Conservation (phyloP, 2,888 invertebrate species). For the Pristionchus japonicus region DNA sequence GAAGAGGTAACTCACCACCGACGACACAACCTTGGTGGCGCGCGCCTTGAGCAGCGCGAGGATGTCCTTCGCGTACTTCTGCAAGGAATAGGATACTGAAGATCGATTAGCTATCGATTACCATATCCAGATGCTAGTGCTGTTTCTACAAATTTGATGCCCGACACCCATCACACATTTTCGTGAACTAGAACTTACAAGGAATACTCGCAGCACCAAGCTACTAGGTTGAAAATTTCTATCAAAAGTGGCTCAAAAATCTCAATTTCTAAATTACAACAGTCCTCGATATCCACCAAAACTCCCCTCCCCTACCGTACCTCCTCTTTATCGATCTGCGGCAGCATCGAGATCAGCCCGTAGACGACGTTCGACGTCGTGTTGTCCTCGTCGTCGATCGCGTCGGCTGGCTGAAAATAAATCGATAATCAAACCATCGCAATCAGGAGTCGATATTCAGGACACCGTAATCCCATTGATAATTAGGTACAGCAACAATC, state of each 20-base stretch:
- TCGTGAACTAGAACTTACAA: not conserved
- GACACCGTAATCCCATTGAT: too few relatives aligned
- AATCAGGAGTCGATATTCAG: too few relatives aligned
- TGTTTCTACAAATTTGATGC: too few relatives aligned
- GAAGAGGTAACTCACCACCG: not conserved
- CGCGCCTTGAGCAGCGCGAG: constrained; percentile 20
- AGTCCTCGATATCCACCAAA: not conserved
- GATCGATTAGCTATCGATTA: not conserved
- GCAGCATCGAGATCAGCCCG: constrained; percentile 46
- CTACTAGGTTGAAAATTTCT: not conserved
- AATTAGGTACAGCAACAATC: too few relatives aligned
- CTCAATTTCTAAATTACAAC: not conserved
- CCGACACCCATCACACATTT: not conserved
- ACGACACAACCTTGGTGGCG: constrained; percentile 13
- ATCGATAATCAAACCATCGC: not conserved
- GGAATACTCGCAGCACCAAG: not conserved
- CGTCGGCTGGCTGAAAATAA: constrained; percentile 59
- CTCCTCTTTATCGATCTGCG: constrained; percentile 37
- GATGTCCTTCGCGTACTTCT: constrained; percentile 45
- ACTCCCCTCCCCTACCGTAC: not conserved
- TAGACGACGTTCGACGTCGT: constrained; percentile 57
- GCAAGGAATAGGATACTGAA: not conserved
- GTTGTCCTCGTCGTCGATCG: constrained; percentile 61
- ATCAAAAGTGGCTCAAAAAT: not conserved
- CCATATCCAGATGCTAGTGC: not conserved